Conservation (phyloP, 2,797 vertebrate genomes). For the Petrocephalus sullivani region DNA sequence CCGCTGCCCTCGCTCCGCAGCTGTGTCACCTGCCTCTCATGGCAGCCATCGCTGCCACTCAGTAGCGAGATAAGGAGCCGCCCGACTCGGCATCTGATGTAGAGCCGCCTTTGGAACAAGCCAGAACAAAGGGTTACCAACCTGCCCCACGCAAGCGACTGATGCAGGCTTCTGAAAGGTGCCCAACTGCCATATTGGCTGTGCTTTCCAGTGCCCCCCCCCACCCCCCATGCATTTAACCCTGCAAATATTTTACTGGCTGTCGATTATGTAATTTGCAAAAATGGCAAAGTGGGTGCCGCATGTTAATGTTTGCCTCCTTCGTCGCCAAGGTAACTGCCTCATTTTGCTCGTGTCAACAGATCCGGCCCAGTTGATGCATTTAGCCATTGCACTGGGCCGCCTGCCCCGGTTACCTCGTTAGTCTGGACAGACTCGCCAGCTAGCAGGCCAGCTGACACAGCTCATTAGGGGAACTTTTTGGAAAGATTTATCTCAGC, state of each 20-base stretch:
- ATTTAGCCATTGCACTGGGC: neutral
- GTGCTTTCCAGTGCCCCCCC: neutral
- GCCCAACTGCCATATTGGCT: neutral
- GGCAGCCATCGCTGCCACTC: constrained; percentile 16
- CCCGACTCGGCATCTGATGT: constrained; percentile 11
- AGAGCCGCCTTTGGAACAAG: neutral
- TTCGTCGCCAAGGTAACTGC: constrained; percentile 19
- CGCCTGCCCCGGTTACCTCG: neutral
- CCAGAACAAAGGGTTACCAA: neutral
- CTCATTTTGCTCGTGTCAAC: constrained; percentile 13
- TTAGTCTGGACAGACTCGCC: neutral
- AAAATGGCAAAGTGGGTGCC: neutral
- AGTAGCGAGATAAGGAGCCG: constrained; percentile 12
- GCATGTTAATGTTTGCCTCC: constrained; percentile 10
- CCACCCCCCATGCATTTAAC: neutral
- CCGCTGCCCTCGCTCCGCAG: neutral
- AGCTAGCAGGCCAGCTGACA: neutral
- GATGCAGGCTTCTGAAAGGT: neutral
- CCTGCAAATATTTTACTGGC: neutral
- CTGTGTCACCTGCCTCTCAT: constrained; percentile 12
- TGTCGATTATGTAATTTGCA: neutral
- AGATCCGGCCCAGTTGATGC: neutral
- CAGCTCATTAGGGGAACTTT: neutral
- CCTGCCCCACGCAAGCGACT: neutral
- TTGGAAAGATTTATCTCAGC: neutral